These are phyloP conservation scores for Neodon shergylaensis DNA, from an alignment of 2,113 vertebrate genomes.

Conservation along the genomic window DNA sequence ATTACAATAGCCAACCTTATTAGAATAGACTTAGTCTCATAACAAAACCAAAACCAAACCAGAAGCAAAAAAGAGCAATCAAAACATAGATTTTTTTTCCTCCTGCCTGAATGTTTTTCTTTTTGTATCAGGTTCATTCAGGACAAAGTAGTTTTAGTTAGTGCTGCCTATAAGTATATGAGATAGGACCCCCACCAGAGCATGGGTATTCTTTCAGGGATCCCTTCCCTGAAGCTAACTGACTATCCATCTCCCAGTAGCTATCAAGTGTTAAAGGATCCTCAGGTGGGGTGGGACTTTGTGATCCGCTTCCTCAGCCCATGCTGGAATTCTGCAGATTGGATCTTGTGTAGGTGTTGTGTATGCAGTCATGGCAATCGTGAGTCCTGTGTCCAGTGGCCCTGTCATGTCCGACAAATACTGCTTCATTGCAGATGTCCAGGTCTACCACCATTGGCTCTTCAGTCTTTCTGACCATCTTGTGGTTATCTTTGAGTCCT, in stretches of 20 bases:
- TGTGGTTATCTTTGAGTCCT: no score
- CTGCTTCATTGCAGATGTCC: background rate
- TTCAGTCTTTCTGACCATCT: background rate
- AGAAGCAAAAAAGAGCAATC: background rate
- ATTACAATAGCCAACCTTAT: background rate
- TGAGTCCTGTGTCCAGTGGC: background rate
- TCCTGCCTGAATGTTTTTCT: background rate
- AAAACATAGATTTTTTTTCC: background rate
- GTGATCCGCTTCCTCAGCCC: background rate
- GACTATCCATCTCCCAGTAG: background rate
- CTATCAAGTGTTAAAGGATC: no score
- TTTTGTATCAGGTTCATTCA: background rate
- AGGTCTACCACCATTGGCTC: background rate
- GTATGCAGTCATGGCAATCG: background rate
- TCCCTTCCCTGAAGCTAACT: no score
- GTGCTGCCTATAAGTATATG: background rate
- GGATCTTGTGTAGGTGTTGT: background rate
- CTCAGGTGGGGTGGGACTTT: background rate
- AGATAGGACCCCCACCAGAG: background rate
- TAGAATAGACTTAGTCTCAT: background rate
- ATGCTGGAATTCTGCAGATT: background rate
- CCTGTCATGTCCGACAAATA: background rate
- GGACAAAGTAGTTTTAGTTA: background rate
- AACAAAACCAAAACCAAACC: background rate
- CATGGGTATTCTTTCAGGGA: background rate